Percentiles rank a stretch among this genome's conserved stretches.
Conservation (phyloP, 2,797 vertebrate species). For the Gephyroberyx darwinii region DNA sequence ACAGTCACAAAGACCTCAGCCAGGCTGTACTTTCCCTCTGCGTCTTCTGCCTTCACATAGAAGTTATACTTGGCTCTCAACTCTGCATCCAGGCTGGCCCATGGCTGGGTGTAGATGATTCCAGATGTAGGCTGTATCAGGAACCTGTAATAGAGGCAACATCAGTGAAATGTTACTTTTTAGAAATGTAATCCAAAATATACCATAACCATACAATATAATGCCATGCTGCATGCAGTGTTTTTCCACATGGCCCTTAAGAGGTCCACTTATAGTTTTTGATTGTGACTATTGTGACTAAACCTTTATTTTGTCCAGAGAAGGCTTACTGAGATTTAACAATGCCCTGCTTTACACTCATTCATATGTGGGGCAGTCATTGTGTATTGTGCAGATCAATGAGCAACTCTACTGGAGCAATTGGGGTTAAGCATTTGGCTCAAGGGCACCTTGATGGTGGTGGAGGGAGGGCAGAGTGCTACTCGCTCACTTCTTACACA, state of each 20-base stretch:
- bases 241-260: not conserved
- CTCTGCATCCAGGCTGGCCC: conserved; percentile 95
- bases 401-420: no score
- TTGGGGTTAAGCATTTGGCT: not conserved
- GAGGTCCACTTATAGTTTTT: not conserved
- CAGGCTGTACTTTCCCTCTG: conserved; percentile 92
- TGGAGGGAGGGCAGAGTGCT: not conserved
- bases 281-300: not conserved
- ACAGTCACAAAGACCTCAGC: conserved; percentile 94
- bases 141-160: conserved; percentile 80
- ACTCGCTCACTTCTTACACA: no score
- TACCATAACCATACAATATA: not conserved
- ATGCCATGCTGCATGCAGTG: not conserved
- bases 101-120: conserved; percentile 94
- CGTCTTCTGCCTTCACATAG: conserved; percentile 95
- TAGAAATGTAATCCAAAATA: not conserved
- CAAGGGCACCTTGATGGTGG: not conserved
- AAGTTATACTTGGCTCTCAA: conserved; percentile 92
- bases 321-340: not conserved
- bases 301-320: not conserved
- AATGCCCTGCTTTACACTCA: not conserved
- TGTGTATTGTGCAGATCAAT: no score
- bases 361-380: no score
- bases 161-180: not conserved
- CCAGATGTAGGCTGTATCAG: conserved; percentile 92